Evolutionary conservation across 2,113 vertebrate genomes (phyloP), one percentile per base, ranked within the genome.

Genomic region (Suncus etruscus): DNA sequence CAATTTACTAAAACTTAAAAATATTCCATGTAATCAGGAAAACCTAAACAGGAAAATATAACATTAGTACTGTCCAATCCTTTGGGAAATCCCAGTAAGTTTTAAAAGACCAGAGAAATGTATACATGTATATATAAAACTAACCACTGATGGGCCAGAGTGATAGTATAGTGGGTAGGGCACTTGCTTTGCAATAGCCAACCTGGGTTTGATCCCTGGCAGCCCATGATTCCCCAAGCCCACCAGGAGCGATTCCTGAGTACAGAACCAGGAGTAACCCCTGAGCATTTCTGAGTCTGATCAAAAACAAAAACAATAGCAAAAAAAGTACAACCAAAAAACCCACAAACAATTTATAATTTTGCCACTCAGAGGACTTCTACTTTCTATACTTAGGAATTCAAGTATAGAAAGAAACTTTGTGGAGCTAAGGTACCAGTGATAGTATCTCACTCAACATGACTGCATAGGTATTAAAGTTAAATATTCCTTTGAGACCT

Each of bases 1-100:
- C 87, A 87, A 90, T 63, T 93, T 95, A 86, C 86, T 93, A 90
- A 94, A 95, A 91, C 86, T 9, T 82, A 73, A 96, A 58, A 89
- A 95, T 94, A 91, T 87, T 94, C 18, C 69, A 96, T 92, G 94
- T 94, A 87, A 70, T 89, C 31, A 96, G 87, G 91, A 95, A 96
- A 95, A 96, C 66, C 68, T 86, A 95, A 81, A 18, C 0, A 95
- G 70, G 93, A 14, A 76, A 94, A 93, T 63, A 86, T 89, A 88
- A 54, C 54, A 15, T 54, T 31, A 95, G 80, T 79, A 94, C 50
- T 58, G 65, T 10, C 89, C 47, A 69, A 65, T 96, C 82, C 14
- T 89, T 96, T 70, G 92, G 78, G 93, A 95, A 88, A 61, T 84
- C 87, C 94, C 89, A 54, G 54, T 54, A 94, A 95, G 8, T 91